Evolutionary conservation across 2,113 vertebrate species (phyloP), one percentile per base, ranked within the genome.

Genomic region (Falcunculus frontatus): DNA sequence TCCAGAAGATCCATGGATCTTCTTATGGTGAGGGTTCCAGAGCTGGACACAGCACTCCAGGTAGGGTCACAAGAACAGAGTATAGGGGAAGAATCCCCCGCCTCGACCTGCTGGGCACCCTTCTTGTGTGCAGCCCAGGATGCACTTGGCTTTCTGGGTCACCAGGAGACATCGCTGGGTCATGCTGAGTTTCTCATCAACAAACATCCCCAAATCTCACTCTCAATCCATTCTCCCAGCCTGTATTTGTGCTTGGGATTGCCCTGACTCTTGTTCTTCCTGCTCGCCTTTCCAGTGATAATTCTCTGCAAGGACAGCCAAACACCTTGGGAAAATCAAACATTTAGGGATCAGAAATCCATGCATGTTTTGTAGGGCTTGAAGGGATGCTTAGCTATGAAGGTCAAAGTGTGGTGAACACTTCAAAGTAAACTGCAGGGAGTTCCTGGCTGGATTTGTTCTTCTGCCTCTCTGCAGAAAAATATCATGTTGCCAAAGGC

Each of bases 371-470:
- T 91, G 56, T 46, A 75, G 41, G 47, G 29, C n/a, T 87, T 75
- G 49, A 89, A 84, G 32, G 8, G n/a, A 52, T 64, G 29, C 46
- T 78, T 57, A 72, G 20, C 47, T 84, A 7, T 79, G 77, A 95
- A 95, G 94, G 94, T 94, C 87, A 87, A 94, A 84, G n/a, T n/a
- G 55, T 50, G 42, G 39, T 37, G 76, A 95, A 80, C 20, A 39
- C 32, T 92, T 90, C 88, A 91, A 87, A 82, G 49, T 84, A 64
- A 96, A 60, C 62, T 87, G 64, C 44, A 65, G 57, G 77, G 50
- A 37, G n/a, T 46, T 89, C 56, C 60, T 89, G 60, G 13, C 35
- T 95, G 52, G 46, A 56, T 92, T 95, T 90, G 84, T 86, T 68
- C 42, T 88, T 88, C 52, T 47, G 11, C 39, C 50, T 90, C 59